Conservation (phyloP, 2,888 invertebrate genomes). For the Lasioglossum lativentre region DNA sequence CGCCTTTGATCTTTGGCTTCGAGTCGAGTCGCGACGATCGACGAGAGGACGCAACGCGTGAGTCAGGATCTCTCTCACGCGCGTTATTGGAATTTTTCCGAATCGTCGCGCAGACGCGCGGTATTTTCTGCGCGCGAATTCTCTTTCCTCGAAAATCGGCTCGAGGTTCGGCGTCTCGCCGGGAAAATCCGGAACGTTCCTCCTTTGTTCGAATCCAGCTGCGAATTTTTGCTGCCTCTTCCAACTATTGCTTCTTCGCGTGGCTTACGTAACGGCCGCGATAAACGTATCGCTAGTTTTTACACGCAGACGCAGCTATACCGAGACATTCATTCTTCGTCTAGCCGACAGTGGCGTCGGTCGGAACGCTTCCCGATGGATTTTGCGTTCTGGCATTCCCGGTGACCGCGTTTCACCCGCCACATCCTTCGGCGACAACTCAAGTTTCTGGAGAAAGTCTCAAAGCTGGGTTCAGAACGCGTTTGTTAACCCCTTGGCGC, state of each 20-base stretch:
- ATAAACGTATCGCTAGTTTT: conserved; percentile 20
- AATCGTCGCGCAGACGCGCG: conserved; percentile 42
- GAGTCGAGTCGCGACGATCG: conserved; percentile 33
- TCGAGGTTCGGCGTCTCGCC: background rate
- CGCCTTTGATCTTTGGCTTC: conserved; percentile 25
- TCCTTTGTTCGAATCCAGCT: background rate
- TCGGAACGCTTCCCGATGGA: background rate
- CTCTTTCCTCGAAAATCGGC: conserved; percentile 29
- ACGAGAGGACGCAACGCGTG: conserved; percentile 27
- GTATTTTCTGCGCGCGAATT: conserved; percentile 47
- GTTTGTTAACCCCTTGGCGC: too few species aligned
- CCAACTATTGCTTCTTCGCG: background rate
- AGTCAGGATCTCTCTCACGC: conserved; percentile 47
- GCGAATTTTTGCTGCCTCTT: background rate
- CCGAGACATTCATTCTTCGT: background rate
- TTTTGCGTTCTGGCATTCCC: background rate
- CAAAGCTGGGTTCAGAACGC: background rate
- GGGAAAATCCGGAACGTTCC: background rate
- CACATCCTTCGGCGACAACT: background rate
- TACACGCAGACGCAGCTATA: background rate
- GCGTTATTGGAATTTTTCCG: conserved; percentile 58
- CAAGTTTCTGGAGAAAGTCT: background rate
- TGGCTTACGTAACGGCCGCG: conserved; percentile 9
- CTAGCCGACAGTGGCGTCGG: background rate
- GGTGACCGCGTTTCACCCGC: background rate